Evolutionary conservation across 2,113 vertebrate genomes (phyloP).

Genomic region (Halichoeres trimaculatus): DNA sequence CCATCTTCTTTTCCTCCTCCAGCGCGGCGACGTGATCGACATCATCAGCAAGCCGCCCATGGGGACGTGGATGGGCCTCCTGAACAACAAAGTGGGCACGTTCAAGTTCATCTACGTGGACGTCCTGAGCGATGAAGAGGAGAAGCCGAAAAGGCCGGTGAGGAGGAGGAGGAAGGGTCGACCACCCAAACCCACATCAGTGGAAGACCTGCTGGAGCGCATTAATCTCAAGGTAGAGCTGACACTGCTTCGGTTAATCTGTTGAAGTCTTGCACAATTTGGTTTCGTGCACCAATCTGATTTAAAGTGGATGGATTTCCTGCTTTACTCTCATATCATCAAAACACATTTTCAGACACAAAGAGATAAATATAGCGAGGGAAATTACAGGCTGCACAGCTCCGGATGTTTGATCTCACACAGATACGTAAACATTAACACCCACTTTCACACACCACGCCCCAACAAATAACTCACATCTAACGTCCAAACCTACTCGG

Average conservation of each 20-base stretch:
- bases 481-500: slow-evolving; percentile 56
- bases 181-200: slow-evolving; percentile 93
- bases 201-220: slow-evolving; percentile 96
- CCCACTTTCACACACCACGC: slow-evolving; percentile 56
- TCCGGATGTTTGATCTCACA: slow-evolving; percentile 45
- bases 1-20: slow-evolving; percentile 1
- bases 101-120: slow-evolving; percentile 99
- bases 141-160: slow-evolving; percentile 93
- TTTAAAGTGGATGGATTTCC: slow-evolving; percentile 23
- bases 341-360: slow-evolving; percentile 37
- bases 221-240: slow-evolving; percentile 92
- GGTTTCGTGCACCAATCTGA: neutral
- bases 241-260: too few species aligned
- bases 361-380: slow-evolving; percentile 39
- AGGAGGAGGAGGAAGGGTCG: slow-evolving; percentile 91
- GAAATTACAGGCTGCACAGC: slow-evolving; percentile 44
- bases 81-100: slow-evolving; percentile 98
- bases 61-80: slow-evolving; percentile 98
- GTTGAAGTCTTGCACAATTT: neutral
- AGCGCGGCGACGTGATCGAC: slow-evolving; percentile 98
- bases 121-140: slow-evolving; percentile 92
- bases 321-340: slow-evolving; percentile 10
- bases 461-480: slow-evolving; percentile 40
- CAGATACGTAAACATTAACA: slow-evolving; percentile 54
- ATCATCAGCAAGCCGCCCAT: slow-evolving; percentile 99